Percentiles rank a stretch among this genome's conserved stretches.
phyloP scores from a whole-genome alignment of 2,113 vertebrate species.

The Hemiscyllium ocellatum region DNA sequence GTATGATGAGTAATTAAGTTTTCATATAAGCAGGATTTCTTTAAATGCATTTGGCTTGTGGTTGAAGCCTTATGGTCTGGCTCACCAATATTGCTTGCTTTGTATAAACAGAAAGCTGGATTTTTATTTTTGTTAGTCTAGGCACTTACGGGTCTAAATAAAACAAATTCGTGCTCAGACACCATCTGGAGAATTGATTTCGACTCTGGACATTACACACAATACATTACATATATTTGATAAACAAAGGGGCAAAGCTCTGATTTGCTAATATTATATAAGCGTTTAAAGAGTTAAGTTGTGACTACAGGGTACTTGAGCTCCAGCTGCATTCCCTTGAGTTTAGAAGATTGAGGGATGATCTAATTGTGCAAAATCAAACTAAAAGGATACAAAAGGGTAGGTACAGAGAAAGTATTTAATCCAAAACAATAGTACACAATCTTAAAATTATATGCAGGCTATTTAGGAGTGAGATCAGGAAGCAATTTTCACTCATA shows the following conservation, averaged over 20 bases:
- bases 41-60: background rate
- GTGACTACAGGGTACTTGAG: background rate
- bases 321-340: background rate
- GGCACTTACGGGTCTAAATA: background rate
- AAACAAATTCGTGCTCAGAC: background rate
- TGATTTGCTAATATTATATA: background rate
- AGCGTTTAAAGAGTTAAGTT: background rate
- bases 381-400: background rate
- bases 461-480: background rate
- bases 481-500: background rate
- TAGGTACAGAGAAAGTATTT: background rate
- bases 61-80: background rate
- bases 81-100: background rate
- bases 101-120: background rate
- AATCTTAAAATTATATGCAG: background rate
- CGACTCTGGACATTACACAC: background rate
- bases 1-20: background rate
- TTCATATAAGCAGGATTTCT: background rate
- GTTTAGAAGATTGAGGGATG: background rate
- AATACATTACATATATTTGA: background rate
- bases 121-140: background rate
- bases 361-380: background rate
- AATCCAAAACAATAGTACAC: background rate
- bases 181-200: background rate
- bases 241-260: no score